Conservation (phyloP, 2,888 invertebrate species). For the Stratiomys singularior region DNA sequence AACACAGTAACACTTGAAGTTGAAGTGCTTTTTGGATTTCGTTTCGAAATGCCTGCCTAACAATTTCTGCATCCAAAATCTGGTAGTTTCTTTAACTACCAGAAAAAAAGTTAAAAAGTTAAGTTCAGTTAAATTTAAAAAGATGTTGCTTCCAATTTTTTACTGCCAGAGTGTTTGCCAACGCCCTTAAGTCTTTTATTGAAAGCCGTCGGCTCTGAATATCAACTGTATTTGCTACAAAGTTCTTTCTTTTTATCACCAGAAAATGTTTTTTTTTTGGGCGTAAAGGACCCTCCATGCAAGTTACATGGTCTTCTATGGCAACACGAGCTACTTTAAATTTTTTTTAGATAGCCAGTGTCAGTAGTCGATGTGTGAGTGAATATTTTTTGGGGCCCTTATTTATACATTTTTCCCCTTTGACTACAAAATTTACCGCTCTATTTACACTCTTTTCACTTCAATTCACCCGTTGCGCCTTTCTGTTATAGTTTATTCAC, state of each 20-base stretch:
- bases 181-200: conserved; percentile 17
- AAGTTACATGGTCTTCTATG: neutral
- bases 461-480: conserved; percentile 17
- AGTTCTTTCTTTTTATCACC: conserved; percentile 33
- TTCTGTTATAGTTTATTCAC: conserved; percentile 32
- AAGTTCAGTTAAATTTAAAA: conserved; percentile 22
- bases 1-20: neutral
- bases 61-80: conserved; percentile 34
- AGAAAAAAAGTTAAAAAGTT: no score
- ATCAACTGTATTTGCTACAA: conserved; percentile 10
- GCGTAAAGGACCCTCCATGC: neutral
- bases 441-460: conserved; percentile 27
- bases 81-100: conserved; percentile 6
- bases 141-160: conserved; percentile 14
- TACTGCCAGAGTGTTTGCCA: conserved; percentile 34
- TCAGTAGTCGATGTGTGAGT: conserved; percentile 12
- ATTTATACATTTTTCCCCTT: conserved; percentile 25
- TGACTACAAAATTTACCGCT: conserved; percentile 13
- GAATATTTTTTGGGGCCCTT: neutral
- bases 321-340: conserved; percentile 7
- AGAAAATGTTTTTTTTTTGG: neutral
- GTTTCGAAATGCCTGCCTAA: conserved; percentile 8
- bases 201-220: conserved; percentile 36
- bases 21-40: conserved; percentile 34
- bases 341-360: conserved; percentile 20